Base-by-base conservation (phyloP, 2,888 invertebrate species). In the Melanchra persicariae region DNA sequence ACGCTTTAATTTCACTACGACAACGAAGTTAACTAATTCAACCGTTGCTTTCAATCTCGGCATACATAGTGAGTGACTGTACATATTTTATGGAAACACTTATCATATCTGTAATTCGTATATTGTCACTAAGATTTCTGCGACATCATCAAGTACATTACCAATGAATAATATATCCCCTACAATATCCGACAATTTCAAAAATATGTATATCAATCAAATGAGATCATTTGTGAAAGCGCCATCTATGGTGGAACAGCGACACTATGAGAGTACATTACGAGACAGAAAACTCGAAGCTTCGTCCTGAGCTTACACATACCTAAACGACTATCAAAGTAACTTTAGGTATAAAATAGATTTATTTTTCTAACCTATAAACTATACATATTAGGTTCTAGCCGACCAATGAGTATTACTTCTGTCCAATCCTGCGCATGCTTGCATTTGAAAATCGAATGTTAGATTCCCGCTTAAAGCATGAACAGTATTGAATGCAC, bases 261-360 rank as follows among this genome's bases (percentile, higher is more conserved):
- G 85, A 88, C 86, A 87, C 88, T 88, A 86, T 70, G 83, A 91
- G 88, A 88, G 70, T 85, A 82, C 75, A 82, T 67, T 74, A 82
- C 64, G 79, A 83, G 78, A 84, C 80, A 76, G 49, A 74, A 91
- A 91, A 91, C 90, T 89, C 88, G 79, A 92, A 93, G 91, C 92
- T 82, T 89, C 76, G 83, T 88, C 87, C 84, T 84, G 89, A 80
- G 85, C 79, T 90, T 88, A 87, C 85, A 85, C 86, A 85, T 84
- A 88, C 80, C 91, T 91, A 93, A 77, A 85, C 77, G 51, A 79
- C 85, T 85, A 85, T 78, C 43, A 75, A 85, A 85, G 85, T 85
- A 85, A 83, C 64, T 74, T 84, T 84, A 85, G 84, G 94, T 95
- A 95, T 95, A 95, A 95, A 95, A 95, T 95, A 95, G 93, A 93